Conservation (phyloP, 2,113 vertebrate genomes). For the Crotophaga sulcirostris region DNA sequence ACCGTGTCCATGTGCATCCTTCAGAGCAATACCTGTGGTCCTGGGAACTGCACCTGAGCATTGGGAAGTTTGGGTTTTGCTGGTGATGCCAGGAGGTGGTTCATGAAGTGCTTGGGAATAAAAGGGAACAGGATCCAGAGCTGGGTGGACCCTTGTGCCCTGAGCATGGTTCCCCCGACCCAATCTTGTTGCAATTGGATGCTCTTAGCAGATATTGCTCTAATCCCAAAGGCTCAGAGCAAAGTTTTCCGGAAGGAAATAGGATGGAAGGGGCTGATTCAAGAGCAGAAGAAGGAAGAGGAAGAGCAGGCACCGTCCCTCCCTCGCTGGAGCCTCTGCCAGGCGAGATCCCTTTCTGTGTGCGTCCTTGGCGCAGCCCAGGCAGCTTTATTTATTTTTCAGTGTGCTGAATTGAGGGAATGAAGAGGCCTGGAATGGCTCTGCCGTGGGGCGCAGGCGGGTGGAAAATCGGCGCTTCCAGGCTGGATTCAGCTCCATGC, state of each 20-base stretch:
- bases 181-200: neutral
- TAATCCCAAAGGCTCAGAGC: neutral
- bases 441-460: neutral
- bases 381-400: neutral
- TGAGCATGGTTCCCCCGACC: neutral
- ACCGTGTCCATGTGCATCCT: neutral
- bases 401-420: neutral
- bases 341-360: neutral
- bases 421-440: neutral
- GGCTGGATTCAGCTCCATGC: neutral
- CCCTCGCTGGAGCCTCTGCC: neutral
- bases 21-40: neutral
- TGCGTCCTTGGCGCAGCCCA: neutral
- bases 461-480: neutral
- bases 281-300: neutral
- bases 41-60: neutral
- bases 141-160: neutral
- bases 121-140: rapidly evolving
- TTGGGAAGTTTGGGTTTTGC: neutral
- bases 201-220: neutral
- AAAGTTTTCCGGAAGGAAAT: conserved; percentile 9
- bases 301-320: neutral
- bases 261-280: neutral
- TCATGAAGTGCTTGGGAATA: neutral
- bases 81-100: neutral